A percentile compares a stretch with the other conserved stretches of the same genome.
These are phyloP conservation scores for Melinopterus prodromus DNA, from an alignment of 2,888 invertebrate genomes.

Conservation along the genomic window DNA sequence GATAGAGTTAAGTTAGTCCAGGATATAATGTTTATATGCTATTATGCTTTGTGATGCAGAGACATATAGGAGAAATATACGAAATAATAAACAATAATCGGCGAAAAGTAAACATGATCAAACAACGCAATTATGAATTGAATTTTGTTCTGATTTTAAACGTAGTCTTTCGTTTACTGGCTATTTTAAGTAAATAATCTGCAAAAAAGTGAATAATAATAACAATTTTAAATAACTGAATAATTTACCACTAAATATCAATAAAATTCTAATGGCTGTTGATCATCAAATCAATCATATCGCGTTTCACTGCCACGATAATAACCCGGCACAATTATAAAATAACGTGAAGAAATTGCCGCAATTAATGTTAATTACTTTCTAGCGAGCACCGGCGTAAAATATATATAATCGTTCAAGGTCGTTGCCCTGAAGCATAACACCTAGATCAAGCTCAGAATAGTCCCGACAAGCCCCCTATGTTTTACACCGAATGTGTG, in stretches of 20 bases:
- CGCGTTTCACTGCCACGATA: background rate
- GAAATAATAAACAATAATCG: too few relatives aligned
- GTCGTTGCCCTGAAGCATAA: conserved; percentile 4
- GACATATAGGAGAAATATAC: too few relatives aligned
- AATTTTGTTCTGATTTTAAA: too few relatives aligned
- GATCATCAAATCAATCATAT: background rate
- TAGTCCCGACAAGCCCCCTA: background rate
- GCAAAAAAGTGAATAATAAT: too few relatives aligned
- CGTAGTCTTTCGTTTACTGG: too few relatives aligned
- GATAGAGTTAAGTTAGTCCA: background rate
- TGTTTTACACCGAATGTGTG: background rate
- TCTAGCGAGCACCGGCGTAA: background rate
- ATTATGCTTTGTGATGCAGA: too few relatives aligned
- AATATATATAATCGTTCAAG: background rate
- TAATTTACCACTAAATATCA: background rate
- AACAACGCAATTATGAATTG: too few relatives aligned
- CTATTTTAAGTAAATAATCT: too few relatives aligned
- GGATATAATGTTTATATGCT: too few relatives aligned
- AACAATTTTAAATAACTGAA: too few relatives aligned
- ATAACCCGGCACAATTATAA: background rate
- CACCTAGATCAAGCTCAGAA: background rate
- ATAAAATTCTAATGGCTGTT: background rate
- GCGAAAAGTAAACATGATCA: too few relatives aligned
- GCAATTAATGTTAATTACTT: background rate
- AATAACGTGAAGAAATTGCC: background rate